Conservation (phyloP, 1,140 invertebrate species). For the Neodiprion pinetum region DNA sequence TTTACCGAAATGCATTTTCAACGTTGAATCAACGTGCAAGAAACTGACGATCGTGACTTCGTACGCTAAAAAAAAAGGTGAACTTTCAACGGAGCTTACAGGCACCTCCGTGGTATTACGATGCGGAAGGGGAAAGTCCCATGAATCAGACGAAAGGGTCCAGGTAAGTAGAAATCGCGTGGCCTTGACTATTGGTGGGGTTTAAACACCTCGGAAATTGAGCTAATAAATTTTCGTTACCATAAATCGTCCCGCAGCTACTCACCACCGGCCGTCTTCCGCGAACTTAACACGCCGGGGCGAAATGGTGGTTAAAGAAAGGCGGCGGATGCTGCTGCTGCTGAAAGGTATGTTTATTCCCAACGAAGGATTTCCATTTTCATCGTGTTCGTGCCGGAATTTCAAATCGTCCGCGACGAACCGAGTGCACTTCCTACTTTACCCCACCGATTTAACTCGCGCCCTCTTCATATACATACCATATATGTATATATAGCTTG, state of each 20-base stretch:
- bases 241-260: neutral
- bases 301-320: neutral
- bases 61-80: no score
- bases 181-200: neutral
- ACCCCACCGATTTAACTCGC: neutral
- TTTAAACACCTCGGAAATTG: neutral
- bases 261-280: no score
- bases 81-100: no score
- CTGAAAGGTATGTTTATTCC: neutral
- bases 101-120: no score
- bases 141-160: no score
- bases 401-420: neutral
- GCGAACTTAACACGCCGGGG: neutral
- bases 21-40: no score
- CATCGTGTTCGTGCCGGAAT: slow-evolving; percentile 2
- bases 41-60: no score
- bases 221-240: slow-evolving; percentile 3
- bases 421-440: neutral
- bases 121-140: neutral
- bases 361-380: neutral
- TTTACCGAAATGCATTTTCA: no score
- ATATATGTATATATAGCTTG: neutral
- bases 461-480: neutral
- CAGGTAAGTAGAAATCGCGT: neutral
- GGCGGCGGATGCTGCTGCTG: neutral